Percentiles rank a stretch among this genome's conserved stretches.
These are phyloP conservation scores for Diplosoma virens DNA, from an alignment of 23 tunicate genomes.

Conservation along the genomic window DNA sequence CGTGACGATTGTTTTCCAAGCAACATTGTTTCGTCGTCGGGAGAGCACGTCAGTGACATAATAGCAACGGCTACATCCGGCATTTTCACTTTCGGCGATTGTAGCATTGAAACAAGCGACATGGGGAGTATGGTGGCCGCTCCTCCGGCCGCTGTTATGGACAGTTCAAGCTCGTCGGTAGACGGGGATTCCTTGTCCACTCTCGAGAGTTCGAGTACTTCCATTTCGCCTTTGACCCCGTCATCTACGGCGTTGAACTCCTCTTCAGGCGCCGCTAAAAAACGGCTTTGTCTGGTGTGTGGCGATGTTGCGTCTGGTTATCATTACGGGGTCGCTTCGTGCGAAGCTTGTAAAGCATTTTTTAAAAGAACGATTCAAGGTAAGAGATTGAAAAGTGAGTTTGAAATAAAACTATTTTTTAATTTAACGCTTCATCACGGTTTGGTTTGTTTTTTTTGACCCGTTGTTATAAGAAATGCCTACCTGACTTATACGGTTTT, in stretches of 20 bases:
- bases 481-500: no score
- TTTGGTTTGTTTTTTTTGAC: no score
- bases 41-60: slow-evolving; percentile 27
- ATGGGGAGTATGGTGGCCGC: slow-evolving; percentile 32
- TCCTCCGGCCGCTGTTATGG: slow-evolving; percentile 79
- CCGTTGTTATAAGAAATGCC: no score
- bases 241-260: slow-evolving; percentile 42
- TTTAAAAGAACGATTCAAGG: slow-evolving; percentile 98
- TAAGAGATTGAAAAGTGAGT: background rate
- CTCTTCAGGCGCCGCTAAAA: background rate
- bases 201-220: slow-evolving; percentile 16
- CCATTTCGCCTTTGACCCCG: slow-evolving; percentile 25
- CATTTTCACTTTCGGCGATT: slow-evolving; percentile 28
- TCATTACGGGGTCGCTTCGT: slow-evolving; percentile 95
- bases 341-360: slow-evolving; percentile 99
- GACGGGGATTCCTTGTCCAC: slow-evolving; percentile 27
- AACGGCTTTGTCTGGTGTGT: slow-evolving; percentile 87
- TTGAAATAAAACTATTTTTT: no score
- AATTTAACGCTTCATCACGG: no score
- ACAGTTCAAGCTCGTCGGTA: slow-evolving; percentile 28
- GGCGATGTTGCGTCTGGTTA: slow-evolving; percentile 93
- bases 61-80: slow-evolving; percentile 27
- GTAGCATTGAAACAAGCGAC: slow-evolving; percentile 20
- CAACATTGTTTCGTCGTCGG: slow-evolving; percentile 42
- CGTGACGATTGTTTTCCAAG: slow-evolving; percentile 36